Base-by-base conservation (phyloP, 1,140 invertebrate species). In the Bombus sylvicola region DNA sequence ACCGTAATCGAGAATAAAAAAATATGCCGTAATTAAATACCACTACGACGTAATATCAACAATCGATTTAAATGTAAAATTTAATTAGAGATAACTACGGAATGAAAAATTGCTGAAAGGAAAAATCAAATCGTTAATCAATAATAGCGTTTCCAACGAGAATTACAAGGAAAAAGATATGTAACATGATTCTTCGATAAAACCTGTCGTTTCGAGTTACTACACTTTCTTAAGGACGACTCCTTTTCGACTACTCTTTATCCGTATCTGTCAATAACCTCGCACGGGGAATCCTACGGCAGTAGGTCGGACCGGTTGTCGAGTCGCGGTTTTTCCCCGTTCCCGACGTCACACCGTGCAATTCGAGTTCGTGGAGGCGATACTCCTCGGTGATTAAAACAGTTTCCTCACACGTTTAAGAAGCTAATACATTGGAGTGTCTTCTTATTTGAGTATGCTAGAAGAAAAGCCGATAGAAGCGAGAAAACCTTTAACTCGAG, bases 301-400 rank as follows among this genome's bases (percentile, higher is more conserved):
- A 53, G 18, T 53, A 8, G 47, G 47, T 53, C 47, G 47, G 47
- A 53, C 47, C 47, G 47, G 47, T 53, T 53, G 18, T 53, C 12
- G 25, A n/a, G 28, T 62, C 28, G 0, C 12, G 59, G 28, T 62
- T 13, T 62, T 62, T 13, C 59, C 59, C 28, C 28, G 12, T 4
- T n/a, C 12, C 12, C 15, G 6, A 53, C 47, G 8, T 22, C 47
- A 22, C 47, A 22, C 47, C 28, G 12, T 62, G 4, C 13, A n/a
- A 62, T 13, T n/a, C 28, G 10, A n/a, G 12, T 13, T 62, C 28
- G 3, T 2, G 59, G 4, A 62, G 28, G 1, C 10, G 12, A n/a
- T n/a, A 13, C 13, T n/a, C 4, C 10, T 2, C 59, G 3, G 1
- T 12, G 12, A n/a, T n/a, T n/a, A 62, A 62, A 12, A 28, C 0